Conservation (phyloP, 2,888 invertebrate species). For the Eustalomyia histrio region DNA sequence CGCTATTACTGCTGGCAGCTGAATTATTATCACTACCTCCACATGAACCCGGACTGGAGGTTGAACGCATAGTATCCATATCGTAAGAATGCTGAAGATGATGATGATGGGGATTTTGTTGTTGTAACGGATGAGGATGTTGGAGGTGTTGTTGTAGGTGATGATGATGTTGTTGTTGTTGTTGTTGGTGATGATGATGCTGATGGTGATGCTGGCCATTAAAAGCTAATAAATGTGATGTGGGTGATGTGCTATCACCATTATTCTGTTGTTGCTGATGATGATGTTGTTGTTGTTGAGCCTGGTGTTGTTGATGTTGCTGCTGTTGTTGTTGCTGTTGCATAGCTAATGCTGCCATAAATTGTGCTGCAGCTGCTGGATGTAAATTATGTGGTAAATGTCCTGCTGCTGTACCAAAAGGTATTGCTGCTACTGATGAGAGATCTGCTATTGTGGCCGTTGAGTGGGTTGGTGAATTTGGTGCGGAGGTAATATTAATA, state of each 20-base stretch:
- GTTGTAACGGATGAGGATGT: slow-evolving; percentile 26
- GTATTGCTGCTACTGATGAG: slow-evolving; percentile 55
- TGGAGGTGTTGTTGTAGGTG: slow-evolving; percentile 33
- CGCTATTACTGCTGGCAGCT: slow-evolving; percentile 77
- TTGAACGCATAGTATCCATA: slow-evolving; percentile 75
- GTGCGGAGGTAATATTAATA: slow-evolving; percentile 64
- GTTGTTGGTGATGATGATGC: slow-evolving; percentile 67
- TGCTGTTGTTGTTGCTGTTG: slow-evolving; percentile 69
- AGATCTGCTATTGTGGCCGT: slow-evolving; percentile 69
- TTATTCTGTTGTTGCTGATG: slow-evolving; percentile 40
- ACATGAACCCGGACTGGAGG: slow-evolving; percentile 76
- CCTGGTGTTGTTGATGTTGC: slow-evolving; percentile 33
- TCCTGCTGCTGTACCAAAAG: slow-evolving; percentile 60
- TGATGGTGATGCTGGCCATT: slow-evolving; percentile 61
- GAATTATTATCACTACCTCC: slow-evolving; percentile 70
- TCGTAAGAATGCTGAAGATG: slow-evolving; percentile 70
- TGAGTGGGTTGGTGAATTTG: slow-evolving; percentile 66
- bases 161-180: slow-evolving; percentile 67
- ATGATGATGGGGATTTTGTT: slow-evolving; percentile 51
- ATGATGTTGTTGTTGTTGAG: slow-evolving; percentile 6
- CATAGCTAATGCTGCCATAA: slow-evolving; percentile 77
- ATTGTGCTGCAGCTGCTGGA: slow-evolving; percentile 71
- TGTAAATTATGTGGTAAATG: slow-evolving; percentile 71
- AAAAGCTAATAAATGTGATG: slow-evolving; percentile 68
- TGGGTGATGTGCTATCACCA: slow-evolving; percentile 68